Evolutionary conservation across 2,797 vertebrate genomes (phyloP), one percentile per base, ranked within the genome.

Genomic region (Alca torda): DNA sequence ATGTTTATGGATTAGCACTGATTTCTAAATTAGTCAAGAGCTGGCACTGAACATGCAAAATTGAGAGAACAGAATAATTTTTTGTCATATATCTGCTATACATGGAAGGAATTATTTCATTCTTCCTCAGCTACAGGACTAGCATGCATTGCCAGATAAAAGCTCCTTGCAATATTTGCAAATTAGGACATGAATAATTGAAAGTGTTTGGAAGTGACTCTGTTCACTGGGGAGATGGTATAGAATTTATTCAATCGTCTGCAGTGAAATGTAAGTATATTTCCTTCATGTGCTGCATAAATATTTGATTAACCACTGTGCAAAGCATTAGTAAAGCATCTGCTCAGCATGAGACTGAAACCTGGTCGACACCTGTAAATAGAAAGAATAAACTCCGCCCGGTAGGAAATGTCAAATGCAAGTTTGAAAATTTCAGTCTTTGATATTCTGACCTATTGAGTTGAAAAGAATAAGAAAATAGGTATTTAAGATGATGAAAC

Each of bases 101-200:
- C 31, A 85, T 77, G 35, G 56, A 92, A 86, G 31, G 63, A 82
- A 69, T 87, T 86, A 70, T 80, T 93, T 80, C 3, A 12, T 68
- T 68, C 48, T 77, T 94, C 70, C 65, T 84, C 65, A 78, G 46
- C 63, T 93, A 81, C 31, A 65, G 28, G 48, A 46, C 57, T 92
- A 73, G 30, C 24, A 88, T 48, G 30, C 11, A 46, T 88, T 94
- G 53, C 39, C 30, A 53, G 88, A 93, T 81, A 90, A 95, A 72
- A 93, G 76, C 65, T 69, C 35, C 26, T 94, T 93, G 79, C 37
- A 85, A 92, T 95, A 95, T 92, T 96, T 95, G 67, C 59, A 96
- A 95, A 93, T 96, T 89, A 96, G 31, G 39, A 57, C 25, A 86
- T 94, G 69, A 95, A 96, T 96, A 96, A 96, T 94, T 96, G 35